Base-by-base conservation (phyloP, 2,113 vertebrate genomes). In the Bubo scandiacus region DNA sequence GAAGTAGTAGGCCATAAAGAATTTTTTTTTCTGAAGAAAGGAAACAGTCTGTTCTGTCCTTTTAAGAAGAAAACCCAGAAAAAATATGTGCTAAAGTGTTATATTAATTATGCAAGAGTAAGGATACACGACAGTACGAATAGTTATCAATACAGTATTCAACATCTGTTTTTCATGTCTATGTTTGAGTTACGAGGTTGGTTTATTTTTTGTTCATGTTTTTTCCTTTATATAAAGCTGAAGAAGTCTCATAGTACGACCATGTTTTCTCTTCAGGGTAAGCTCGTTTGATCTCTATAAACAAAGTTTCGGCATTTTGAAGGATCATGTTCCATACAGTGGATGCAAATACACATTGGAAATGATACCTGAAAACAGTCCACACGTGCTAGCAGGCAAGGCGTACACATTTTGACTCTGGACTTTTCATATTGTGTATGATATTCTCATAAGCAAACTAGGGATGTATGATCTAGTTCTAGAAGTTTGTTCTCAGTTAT, bases 11-110 rank as follows among this genome's bases (percentile, higher is more conserved):
- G 47, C 27, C 47, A 51, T 22, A 63, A 80, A 45, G 22, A 54
- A n/a, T n/a, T 26, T 10, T 52, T 58, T 58, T 45, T 67, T 13
- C 18, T 58, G 51, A 23, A 70, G 79, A 61, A 71, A 54, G 34
- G 26, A 52, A 32, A 34, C 43, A 65, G 40, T 12, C 6, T 2
- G 0, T 78, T 91, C 26, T 34, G 2, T 80, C 27, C 10, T 19
- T 82, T 27, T 55, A 72, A 61, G 49, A 72, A 72, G 14, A 62
- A 54, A 47, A 86, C 47, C 0, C 3, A 32, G 6, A 12, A 36
- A 38, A 34, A 45, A 4, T 6, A 10, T 26, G 18, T 79, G 25
- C 19, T 62, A 5, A 51, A 27, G 11, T 1, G 0, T 59, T 45
- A 10, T 27, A 38, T 47, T 59, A 45, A 62, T 63, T 78, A 29